These are phyloP conservation scores for Drosophila punjabiensis DNA, from an alignment of 1,140 invertebrate genomes.

Conservation along the genomic window DNA sequence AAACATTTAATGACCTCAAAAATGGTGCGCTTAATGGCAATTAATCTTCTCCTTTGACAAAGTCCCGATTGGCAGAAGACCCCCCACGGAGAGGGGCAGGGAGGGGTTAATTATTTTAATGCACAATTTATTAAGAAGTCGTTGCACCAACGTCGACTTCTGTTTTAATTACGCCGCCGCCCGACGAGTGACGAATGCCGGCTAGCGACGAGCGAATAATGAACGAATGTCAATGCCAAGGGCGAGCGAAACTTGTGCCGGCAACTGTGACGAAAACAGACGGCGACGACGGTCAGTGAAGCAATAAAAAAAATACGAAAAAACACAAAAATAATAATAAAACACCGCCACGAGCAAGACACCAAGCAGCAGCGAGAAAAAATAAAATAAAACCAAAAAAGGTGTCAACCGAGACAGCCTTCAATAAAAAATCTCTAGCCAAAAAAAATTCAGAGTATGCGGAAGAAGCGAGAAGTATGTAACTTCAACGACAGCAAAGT, in stretches of 20 bases:
- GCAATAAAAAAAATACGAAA: conserved; percentile 35
- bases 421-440: conserved; percentile 29
- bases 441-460: conserved; percentile 24
- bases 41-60: conserved; percentile 17
- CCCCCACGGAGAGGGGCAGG: neutral
- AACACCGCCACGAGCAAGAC: conserved; percentile 31
- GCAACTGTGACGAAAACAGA: conserved; percentile 49
- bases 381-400: conserved; percentile 31
- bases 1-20: conserved; percentile 15
- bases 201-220: conserved; percentile 3
- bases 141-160: conserved; percentile 38
- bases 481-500: neutral
- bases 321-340: neutral
- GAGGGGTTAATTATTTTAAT: conserved; percentile 33
- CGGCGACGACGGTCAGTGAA: conserved; percentile 18
- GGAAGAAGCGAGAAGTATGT: conserved; percentile 45
- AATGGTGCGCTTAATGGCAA: neutral
- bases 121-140: conserved; percentile 44
- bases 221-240: conserved; percentile 57
- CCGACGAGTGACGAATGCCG: conserved; percentile 10
- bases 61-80: neutral
- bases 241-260: conserved; percentile 46
- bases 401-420: conserved; percentile 59
- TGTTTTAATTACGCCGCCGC: conserved; percentile 17
- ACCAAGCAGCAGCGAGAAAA: conserved; percentile 12